Evolutionary conservation across 2,797 vertebrate species (phyloP).

Genomic region (Hoplostethus atlanticus): DNA sequence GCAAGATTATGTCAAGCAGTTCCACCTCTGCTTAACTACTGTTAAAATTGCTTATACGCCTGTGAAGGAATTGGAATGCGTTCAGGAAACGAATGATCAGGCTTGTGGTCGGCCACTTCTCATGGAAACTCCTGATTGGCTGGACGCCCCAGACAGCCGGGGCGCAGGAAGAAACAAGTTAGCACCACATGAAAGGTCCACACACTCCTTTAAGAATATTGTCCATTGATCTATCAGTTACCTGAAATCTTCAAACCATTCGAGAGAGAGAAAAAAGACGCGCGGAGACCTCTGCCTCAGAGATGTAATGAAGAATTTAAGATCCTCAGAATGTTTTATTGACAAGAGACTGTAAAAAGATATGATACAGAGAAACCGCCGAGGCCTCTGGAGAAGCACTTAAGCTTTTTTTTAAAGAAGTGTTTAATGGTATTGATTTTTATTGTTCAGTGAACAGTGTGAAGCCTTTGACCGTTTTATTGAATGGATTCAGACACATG

Average conservation of each 20-base stretch:
- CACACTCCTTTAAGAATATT: constrained; percentile 60
- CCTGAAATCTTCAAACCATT: constrained; percentile 73
- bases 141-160: constrained; percentile 60
- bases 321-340: constrained; percentile 84
- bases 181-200: constrained; percentile 77
- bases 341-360: constrained; percentile 80
- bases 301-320: constrained; percentile 86
- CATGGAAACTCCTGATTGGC: constrained; percentile 71
- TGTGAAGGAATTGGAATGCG: constrained; percentile 87
- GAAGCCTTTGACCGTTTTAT: constrained; percentile 87
- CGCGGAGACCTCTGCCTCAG: constrained; percentile 68
- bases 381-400: constrained; percentile 80
- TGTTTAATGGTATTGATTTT: constrained; percentile 89
- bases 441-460: constrained; percentile 82
- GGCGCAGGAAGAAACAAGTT: constrained; percentile 78
- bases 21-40: constrained; percentile 87
- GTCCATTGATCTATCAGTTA: constrained; percentile 77
- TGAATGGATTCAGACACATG: constrained; percentile 80
- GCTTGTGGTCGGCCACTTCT: constrained; percentile 61
- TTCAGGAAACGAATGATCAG: constrained; percentile 80
- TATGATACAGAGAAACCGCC: constrained; percentile 78
- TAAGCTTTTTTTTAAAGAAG: constrained; percentile 78
- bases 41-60: constrained; percentile 88
- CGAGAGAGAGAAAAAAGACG: constrained; percentile 40
- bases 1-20: constrained; percentile 86